These are phyloP conservation scores for Urosaurus nigricauda DNA, from an alignment of 2,797 vertebrate species.

Conservation along the genomic window DNA sequence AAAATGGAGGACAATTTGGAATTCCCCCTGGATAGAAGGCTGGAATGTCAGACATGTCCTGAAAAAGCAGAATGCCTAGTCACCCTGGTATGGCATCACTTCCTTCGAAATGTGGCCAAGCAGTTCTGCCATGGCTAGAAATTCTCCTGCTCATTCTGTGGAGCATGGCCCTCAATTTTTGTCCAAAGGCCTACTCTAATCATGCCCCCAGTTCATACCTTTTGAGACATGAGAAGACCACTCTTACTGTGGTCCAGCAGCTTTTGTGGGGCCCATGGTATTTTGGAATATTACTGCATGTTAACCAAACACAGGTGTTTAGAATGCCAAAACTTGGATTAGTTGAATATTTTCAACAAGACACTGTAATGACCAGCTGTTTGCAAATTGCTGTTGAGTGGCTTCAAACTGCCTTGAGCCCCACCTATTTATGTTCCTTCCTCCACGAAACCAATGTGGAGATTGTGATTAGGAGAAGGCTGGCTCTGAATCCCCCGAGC, in stretches of 20 bases:
- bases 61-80: too few relatives aligned
- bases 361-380: conserved; percentile 67
- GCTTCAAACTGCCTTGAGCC: conserved; percentile 69
- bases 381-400: conserved; percentile 65
- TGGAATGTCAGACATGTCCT: too few relatives aligned
- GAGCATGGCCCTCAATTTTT: background rate
- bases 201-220: too few relatives aligned
- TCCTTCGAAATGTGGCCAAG: too few relatives aligned
- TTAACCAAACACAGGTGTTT: conserved; percentile 61
- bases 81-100: too few relatives aligned
- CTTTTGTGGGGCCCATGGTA: background rate
- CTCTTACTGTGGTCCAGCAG: too few relatives aligned
- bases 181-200: background rate
- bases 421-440: conserved; percentile 74
- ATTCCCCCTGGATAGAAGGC: too few relatives aligned
- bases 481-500: conserved; percentile 77
- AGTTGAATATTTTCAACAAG: conserved; percentile 60
- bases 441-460: conserved; percentile 73
- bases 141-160: background rate
- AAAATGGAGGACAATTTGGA: too few relatives aligned
- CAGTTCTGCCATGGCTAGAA: background rate
- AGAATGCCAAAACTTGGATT: conserved; percentile 55
- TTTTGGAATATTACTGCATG: background rate
- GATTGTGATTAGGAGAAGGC: conserved; percentile 75
- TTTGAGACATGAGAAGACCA: background rate